Base-by-base conservation (phyloP, 2,797 vertebrate species). In the Acridotheres tristis region DNA sequence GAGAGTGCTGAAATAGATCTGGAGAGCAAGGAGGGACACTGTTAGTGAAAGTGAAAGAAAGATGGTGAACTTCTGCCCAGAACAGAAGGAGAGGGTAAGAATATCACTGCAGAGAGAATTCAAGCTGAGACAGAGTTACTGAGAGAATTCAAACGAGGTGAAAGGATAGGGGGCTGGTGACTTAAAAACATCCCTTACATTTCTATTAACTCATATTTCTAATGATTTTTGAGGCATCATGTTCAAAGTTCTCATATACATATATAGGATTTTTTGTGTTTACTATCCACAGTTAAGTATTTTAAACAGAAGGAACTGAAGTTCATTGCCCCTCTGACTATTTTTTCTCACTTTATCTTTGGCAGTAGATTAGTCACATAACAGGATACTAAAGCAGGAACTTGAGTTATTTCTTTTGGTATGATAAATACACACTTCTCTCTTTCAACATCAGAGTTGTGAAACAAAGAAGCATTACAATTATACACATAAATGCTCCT, bases 401-500 rank as follows among this genome's bases (percentile, higher is more conserved):
- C 25, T 77, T 45, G 16, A 11, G 32, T 21, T 40, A 5, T 36
- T 89, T 63, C 42, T 55, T 81, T 63, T 63, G 17, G 10, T 48
- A 51, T 0, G 3, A 40, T 51, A 82, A 48, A 51, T 22, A 57
- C 10, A n/a, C 0, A 3, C 1, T 51, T 84, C 14, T 66, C 47
- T 71, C 23, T 63, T 89, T 63, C 14, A 16, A 11, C 8, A 27
- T 53, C 42, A 45, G 23, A 72, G 8, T 4, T 19, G 11, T 72
- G 66, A 87, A 84, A 86, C 6, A 75, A 29, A 61, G 29, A 19
- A 58, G 7, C 0, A 0, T 48, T 63, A 51, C 27, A 81, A 53
- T 78, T 82, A 72, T 30, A 32, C 50, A 87, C 48, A 48, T 45
- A 92, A 91, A 87, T 45, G 62, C 57, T 89, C 82, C 54, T 54